Evolutionary conservation across 2,113 vertebrate genomes (phyloP).

Genomic region (Podarcis raffonei): DNA sequence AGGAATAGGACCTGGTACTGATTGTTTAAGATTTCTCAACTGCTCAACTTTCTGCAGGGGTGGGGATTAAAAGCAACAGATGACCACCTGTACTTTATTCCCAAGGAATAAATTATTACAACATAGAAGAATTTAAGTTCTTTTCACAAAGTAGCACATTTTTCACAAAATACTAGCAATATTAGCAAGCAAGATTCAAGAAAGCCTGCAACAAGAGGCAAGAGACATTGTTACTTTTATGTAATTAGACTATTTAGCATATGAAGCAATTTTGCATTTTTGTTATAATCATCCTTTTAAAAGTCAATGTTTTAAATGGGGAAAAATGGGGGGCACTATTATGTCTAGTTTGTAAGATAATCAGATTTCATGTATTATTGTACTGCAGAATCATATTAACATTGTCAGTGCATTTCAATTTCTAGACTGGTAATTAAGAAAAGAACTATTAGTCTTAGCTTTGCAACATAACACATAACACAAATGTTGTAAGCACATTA

Average conservation of each 20-base stretch:
- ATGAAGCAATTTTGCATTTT: background rate
- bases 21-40: slow-evolving; percentile 78
- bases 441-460: background rate
- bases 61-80: slow-evolving; percentile 5
- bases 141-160: background rate
- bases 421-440: background rate
- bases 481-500: no score
- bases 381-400: background rate
- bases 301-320: no score
- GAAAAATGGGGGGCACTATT: background rate
- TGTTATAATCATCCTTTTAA: background rate
- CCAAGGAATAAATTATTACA: background rate
- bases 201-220: background rate
- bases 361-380: background rate
- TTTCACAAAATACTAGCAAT: background rate
- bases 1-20: slow-evolving; percentile 29
- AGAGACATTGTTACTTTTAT: background rate
- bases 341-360: background rate
- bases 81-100: background rate
- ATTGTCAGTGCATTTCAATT: background rate
- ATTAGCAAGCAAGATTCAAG: background rate
- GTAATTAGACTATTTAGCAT: background rate
- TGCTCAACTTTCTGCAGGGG: slow-evolving; percentile 77
- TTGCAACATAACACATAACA: background rate
- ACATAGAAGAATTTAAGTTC: background rate